Evolutionary conservation across 2,888 invertebrate species (phyloP), one percentile per base, ranked within the genome.

Genomic region (Apotomis betuletana): DNA sequence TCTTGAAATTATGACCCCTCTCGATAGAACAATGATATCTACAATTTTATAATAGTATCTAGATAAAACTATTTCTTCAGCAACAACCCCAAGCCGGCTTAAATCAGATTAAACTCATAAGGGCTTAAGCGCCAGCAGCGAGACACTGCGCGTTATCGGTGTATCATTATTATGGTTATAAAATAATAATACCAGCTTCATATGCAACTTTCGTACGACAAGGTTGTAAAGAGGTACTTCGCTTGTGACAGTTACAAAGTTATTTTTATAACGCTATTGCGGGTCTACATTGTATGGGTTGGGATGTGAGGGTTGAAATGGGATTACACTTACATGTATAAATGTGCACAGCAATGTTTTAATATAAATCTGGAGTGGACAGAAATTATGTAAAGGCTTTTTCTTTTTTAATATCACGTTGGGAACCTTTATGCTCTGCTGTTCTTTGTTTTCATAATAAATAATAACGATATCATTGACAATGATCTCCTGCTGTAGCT

Each of bases 211-310:
- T 54, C 52, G 51, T 62, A 72, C 62, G 38, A 59, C 54, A 58
- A 59, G 59, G 63, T 52, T 68, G 55, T 68, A 68, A 72, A 68
- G 62, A 63, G 63, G 62, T 54, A 59, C 57, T 62, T 67, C n/a
- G 58, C 61, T 58, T 59, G 46, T 55, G 61, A 71, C 58, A 44
- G 57, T 72, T 54, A 72, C 72, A 68, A 72, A 61, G 72, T 72
- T 58, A 72, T 68, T 63, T 72, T 68, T 68, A 72, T 41, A 52
- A 46, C 54, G 44, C 46, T 5, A 44, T 72, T 58, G 59, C 62
- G 27, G 15, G 51, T 57, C 27, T 67, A 72, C 68, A 67, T 68
- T 72, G 72, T 72, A 44, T 52, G 51, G 27, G 27, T 27, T 52
- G 60, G 15, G 44, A 63, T 67, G 51, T 72, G 52, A 63, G 41